Evolutionary conservation across 2,113 vertebrate species (phyloP), one percentile per base, ranked within the genome.

Genomic region (Dicaeum eximium): DNA sequence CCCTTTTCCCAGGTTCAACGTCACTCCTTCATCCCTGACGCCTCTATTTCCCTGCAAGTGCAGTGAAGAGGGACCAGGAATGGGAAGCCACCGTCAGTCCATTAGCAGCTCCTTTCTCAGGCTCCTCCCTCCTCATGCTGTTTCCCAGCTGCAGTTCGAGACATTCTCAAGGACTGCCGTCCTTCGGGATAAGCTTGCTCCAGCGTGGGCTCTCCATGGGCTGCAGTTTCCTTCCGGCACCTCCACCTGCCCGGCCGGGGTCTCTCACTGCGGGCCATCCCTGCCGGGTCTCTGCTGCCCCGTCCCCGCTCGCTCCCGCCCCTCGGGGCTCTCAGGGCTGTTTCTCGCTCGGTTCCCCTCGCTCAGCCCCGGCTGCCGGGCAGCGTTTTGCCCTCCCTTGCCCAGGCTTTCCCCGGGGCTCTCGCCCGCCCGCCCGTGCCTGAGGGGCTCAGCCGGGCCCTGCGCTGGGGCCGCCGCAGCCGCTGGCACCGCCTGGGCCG

Each of bases 31-130:
- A 45, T 25, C 6, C 5, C 10, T 2, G 3, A 69, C 17, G 48
- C 20, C 20, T 30, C n/a, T 20, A 15, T 10, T 16, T 54, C 50
- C 3, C 11, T 20, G 2, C 1, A 11, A 53, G 19, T 20, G 35
- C 8, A 18, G 9, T 4, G 1, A 21, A 28, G 21, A 5, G 1
- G 9, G 3, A 51, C 1, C 2, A 13, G 19, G 3, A 64, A 47
- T 2, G 27, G 11, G 25, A 40, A 16, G 7, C 40, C 54, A 33
- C 3, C 1, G 5, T 11, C 37, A 28, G 9, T 2, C 19, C n/a
- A 6, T 2, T 2, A 16, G 5, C 9, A 64, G 6, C 22, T 8
- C 31, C 27, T n/a, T 42, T 30, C 25, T 37, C 16, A 22, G 1
- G 3, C 37, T 67, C 12, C 54, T 35, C 25, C 9, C 33, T 35